Base-by-base conservation (phyloP, 1,140 invertebrate genomes). In the Heliconius nattereri region DNA sequence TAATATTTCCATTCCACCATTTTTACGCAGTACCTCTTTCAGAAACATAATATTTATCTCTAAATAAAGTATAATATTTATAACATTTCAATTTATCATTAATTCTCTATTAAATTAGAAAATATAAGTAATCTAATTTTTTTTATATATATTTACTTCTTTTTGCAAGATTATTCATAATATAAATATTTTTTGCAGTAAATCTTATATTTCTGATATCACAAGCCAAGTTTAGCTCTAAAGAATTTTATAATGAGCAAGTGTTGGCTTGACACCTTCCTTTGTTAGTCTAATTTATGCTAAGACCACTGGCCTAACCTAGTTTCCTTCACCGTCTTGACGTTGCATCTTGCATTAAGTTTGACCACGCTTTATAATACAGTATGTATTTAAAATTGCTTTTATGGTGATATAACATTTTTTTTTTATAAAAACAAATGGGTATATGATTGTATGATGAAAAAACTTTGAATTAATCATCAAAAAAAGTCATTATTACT, bases 241-340 rank as follows among this genome's bases (percentile, higher is more conserved):
- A 19, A 66, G 60, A 66, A 66, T 66, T 66, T 66, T 66, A 66
- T 66, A 66, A 66, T 16, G 60, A 66, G 11, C 26, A 66, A 66
- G 60, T 66, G 60, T 66, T 66, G 60, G 60, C 60, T 66, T 29
- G 60, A 66, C 60, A 66, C 60, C 23, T 66, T 66, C 60, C 60
- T 66, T 66, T 66, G 60, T 66, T 26, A 26, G 11, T 29, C 23
- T 66, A 66, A 66, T 66, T 66, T 66, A 66, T 66, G 60, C 60
- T 66, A 66, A 66, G 60, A 66, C 60, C 60, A 66, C 60, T 19
- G 60, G 60, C 13, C 26, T 66, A 66, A 66, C 60, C 60, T 66
- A 23, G 23, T 66, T 66, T 66, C 13, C 60, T 66, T 66, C 54
- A 29, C 60, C 60, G 60, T 66, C 60, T 66, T 66, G 60, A 66